These are phyloP conservation scores for Cladorhizidae sp. DNA, from an alignment of 37 sponge, comb jelly and placozoan species.

Conservation along the genomic window DNA sequence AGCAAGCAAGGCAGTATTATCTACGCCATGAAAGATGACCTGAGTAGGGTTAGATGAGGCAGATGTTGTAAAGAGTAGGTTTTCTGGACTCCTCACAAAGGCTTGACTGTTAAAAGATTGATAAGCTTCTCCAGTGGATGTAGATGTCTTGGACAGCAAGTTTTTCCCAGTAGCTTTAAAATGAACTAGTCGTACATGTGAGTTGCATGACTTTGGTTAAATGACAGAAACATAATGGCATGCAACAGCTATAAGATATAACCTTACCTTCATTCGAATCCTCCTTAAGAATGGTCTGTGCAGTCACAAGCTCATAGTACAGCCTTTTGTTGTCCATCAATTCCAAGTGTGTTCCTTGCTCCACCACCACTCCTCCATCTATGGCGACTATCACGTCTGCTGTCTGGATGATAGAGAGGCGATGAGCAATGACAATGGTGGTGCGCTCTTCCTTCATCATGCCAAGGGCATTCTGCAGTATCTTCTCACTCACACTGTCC, in stretches of 20 bases:
- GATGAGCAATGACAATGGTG: conserved; percentile 90
- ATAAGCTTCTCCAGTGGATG: too few relatives aligned
- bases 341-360: conserved; percentile 79
- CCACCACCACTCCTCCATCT: conserved; percentile 69
- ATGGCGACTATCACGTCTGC: conserved; percentile 77
- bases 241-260: not conserved
- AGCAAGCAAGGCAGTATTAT: too few relatives aligned
- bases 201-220: too few relatives aligned
- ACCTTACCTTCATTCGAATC: conserved; percentile 19
- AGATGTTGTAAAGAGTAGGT: too few relatives aligned
- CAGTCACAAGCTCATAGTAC: conserved; percentile 90
- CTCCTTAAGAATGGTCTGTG: conserved; percentile 65
- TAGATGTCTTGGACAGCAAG: too few relatives aligned
- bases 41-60: too few relatives aligned
- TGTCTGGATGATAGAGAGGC: conserved; percentile 86
- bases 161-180: conserved; percentile 54
- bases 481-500: conserved; percentile 88
- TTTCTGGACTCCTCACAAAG: too few relatives aligned
- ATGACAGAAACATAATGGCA: not conserved
- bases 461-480: conserved; percentile 91
- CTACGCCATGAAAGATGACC: too few relatives aligned
- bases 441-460: conserved; percentile 91
- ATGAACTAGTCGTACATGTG: conserved; percentile 35
- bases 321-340: conserved; percentile 80
- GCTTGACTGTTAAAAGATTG: too few relatives aligned